Conservation (phyloP, 2,113 vertebrate genomes). For the Bujurquina vittata region DNA sequence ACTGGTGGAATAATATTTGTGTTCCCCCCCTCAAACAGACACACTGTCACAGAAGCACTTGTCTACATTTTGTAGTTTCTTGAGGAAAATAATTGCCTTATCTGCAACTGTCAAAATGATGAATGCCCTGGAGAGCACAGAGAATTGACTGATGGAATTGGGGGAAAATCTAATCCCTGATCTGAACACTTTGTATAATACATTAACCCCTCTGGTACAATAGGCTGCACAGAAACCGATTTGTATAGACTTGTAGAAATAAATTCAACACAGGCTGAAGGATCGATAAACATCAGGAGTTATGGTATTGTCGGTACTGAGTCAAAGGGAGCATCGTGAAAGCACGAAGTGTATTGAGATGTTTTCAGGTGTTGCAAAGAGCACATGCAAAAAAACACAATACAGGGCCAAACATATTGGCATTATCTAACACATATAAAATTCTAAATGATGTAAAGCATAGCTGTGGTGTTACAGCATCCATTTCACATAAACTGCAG, state of each 20-base stretch:
- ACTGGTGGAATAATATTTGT: conserved; percentile 75
- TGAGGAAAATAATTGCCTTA: conserved; percentile 83
- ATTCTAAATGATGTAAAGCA: not conserved
- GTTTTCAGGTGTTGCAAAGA: conserved; percentile 21
- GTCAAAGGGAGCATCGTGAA: conserved; percentile 44
- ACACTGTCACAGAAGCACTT: conserved; percentile 79
- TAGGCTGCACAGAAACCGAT: conserved; percentile 72
- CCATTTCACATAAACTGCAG: not conserved
- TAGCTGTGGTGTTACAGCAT: not conserved
- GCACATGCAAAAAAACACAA: not conserved
- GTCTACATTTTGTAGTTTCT: conserved; percentile 83
- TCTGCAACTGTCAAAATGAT: conserved; percentile 85
- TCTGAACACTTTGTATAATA: conserved; percentile 82
- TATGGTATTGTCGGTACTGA: conserved; percentile 43
- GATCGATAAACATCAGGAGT: conserved; percentile 71
- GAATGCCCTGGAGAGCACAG: conserved; percentile 78
- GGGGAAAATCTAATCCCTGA: conserved; percentile 78
- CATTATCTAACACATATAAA: not conserved
- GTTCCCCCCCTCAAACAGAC: conserved; percentile 74
- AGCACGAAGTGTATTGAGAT: conserved; percentile 42
- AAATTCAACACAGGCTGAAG: conserved; percentile 67
- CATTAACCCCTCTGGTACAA: conserved; percentile 76
- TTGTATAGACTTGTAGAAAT: conserved; percentile 73
- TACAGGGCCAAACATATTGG: not conserved
- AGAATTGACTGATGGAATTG: conserved; percentile 83